Base-by-base conservation (phyloP, 2,888 invertebrate species). In the Hedychridium roseum region DNA sequence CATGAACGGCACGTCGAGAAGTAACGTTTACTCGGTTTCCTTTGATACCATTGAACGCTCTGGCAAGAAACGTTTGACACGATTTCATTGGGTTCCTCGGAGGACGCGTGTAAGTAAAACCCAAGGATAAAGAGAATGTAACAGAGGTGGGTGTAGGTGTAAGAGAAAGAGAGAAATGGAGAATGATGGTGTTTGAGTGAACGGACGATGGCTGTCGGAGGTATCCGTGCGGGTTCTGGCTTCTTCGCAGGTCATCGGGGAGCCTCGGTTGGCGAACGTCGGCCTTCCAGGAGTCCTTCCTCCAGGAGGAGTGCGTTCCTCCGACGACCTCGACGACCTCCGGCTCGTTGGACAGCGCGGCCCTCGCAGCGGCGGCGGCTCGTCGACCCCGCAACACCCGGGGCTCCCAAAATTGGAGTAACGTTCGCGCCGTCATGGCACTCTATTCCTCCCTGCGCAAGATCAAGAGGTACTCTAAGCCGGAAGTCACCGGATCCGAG, bases 401-500 rank as follows among this genome's bases (percentile, higher is more conserved):
- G 57, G 74, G 78, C 50, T 76, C 78, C 43, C 90, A 90, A 83
- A 90, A 89, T 80, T 92, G 92, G 92, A 88, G 88, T 81, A 91
- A 90, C 83, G 87, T 92, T 72, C 86, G 91, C 78, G 91, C 91
- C 73, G 92, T 91, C 78, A 90, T 92, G 90, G 90, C 91, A 76
- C 90, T 91, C 85, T 92, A 92, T 86, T 89, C 90, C 82, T 88
- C 91, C 71, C 87, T 92, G 79, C 86, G 92, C 83, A 90, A 91
- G 84, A 92, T 92, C 83, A 91, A 92, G 89, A 92, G 92, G 92
- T 91, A 80, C 62, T 65, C 60, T n/a, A n/a, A n/a, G n/a, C n/a
- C n/a, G n/a, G n/a, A n/a, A n/a, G n/a, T n/a, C n/a, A n/a, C n/a
- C n/a, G n/a, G n/a, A n/a, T n/a, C n/a, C n/a, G n/a, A n/a, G n/a